Percentiles rank a stretch among this genome's conserved stretches.
These are phyloP conservation scores for Andrena bucephala DNA, from an alignment of 2,888 invertebrate genomes.

Conservation along the genomic window DNA sequence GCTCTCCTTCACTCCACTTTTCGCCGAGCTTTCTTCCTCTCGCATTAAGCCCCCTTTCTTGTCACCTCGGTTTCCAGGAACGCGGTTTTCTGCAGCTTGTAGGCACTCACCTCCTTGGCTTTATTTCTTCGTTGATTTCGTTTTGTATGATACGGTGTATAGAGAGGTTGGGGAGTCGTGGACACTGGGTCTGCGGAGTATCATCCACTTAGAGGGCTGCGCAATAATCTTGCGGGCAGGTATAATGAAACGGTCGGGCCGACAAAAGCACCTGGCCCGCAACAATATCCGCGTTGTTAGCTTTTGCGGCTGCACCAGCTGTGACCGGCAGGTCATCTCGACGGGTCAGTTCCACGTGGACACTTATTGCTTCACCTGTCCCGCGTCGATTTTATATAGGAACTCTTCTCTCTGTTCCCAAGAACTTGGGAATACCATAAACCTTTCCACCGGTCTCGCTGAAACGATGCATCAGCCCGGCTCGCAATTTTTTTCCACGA, in stretches of 20 bases:
- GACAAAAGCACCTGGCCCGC: slow-evolving; percentile 64
- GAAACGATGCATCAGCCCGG: neutral
- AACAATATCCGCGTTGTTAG: slow-evolving; percentile 61
- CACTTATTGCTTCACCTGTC: slow-evolving; percentile 62
- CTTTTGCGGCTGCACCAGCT: slow-evolving; percentile 64
- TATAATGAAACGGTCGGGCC: slow-evolving; percentile 63
- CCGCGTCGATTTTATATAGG: neutral
- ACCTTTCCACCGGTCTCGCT: neutral
- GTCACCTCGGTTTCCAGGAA: slow-evolving; percentile 11
- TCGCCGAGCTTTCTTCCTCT: neutral
- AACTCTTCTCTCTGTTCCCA: too few species aligned
- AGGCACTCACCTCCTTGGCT: too few species aligned
- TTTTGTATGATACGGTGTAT: too few species aligned
- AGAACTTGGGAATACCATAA: too few species aligned
- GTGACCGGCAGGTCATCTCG: slow-evolving; percentile 61
- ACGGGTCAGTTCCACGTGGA: slow-evolving; percentile 59
- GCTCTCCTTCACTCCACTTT: slow-evolving; percentile 2
- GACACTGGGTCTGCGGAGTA: slow-evolving; percentile 28
- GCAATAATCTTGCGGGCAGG: slow-evolving; percentile 56
- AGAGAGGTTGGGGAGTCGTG: too few species aligned
- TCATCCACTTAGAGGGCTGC: slow-evolving; percentile 40
- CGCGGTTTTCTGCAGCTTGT: neutral
- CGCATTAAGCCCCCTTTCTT: neutral
- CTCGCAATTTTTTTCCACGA: neutral
- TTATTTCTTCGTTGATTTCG: too few species aligned